These are phyloP conservation scores for Caenorhabditis japonica DNA, from an alignment of 2,888 invertebrate species.

Conservation along the genomic window DNA sequence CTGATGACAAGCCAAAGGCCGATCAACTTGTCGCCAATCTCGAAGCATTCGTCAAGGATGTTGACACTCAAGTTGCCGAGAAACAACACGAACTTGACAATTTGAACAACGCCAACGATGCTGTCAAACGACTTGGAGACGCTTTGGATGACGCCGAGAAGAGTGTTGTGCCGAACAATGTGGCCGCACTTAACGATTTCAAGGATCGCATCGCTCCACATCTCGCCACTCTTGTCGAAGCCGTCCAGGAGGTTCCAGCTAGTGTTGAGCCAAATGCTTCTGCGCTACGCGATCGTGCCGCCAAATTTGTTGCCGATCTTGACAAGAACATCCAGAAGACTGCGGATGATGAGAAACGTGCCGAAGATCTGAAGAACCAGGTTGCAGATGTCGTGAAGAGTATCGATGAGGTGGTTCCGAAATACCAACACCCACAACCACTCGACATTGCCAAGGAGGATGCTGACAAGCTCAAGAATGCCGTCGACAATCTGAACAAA, in stretches of 20 bases:
- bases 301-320: conserved; percentile 44
- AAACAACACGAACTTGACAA: conserved; percentile 47
- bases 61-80: conserved; percentile 38
- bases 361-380: conserved; percentile 41
- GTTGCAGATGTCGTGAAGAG: conserved; percentile 26
- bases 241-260: conserved; percentile 29
- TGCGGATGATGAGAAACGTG: conserved; percentile 20
- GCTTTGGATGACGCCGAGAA: no score
- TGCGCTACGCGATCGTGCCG: conserved; percentile 24
- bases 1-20: conserved; percentile 51
- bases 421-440: conserved; percentile 35
- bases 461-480: conserved; percentile 18
- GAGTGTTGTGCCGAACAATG: no score
- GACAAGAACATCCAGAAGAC: conserved; percentile 17
- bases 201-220: conserved; percentile 39
- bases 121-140: conserved; percentile 41
- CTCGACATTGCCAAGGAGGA: conserved; percentile 38
- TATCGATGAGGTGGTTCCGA: conserved; percentile 22
- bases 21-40: conserved; percentile 34
- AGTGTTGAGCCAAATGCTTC: conserved; percentile 25
- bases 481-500: conserved; percentile 26
- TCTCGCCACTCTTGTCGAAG: conserved; percentile 34
- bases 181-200: conserved; percentile 38
- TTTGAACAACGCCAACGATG: conserved; percentile 43
- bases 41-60: conserved; percentile 38